Conservation (phyloP, 2,797 vertebrate genomes). For the Phoebastria nigripes region DNA sequence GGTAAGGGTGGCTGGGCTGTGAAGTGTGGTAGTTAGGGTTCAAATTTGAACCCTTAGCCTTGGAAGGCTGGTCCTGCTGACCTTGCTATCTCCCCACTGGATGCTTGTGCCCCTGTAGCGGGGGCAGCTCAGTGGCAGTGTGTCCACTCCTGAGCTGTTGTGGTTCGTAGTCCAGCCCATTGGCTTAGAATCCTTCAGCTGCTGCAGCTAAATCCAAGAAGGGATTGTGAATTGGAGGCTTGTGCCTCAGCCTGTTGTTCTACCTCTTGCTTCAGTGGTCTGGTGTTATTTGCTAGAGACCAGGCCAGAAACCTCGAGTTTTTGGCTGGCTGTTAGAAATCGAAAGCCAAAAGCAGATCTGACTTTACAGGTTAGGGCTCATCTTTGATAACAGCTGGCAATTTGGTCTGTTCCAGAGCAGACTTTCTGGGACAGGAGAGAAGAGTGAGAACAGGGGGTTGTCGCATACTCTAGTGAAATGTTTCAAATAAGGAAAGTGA, state of each 20-base stretch:
- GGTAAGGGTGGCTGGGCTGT: background rate
- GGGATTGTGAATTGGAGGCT: background rate
- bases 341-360: background rate
- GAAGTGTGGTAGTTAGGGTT: background rate
- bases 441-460: background rate
- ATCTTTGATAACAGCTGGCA: background rate
- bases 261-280: background rate
- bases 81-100: background rate
- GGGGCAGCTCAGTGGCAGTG: fast-evolving
- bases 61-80: background rate
- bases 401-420: background rate
- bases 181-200: background rate
- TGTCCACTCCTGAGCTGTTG: background rate
- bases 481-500: background rate
- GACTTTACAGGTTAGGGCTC: background rate
- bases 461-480: background rate
- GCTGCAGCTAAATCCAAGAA: background rate
- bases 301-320: background rate
- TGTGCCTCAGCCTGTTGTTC: background rate
- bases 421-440: background rate
- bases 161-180: background rate
- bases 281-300: background rate
- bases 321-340: background rate
- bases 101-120: background rate
- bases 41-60: background rate